Base-by-base conservation (phyloP, 2,888 invertebrate genomes). In the Chymomyza fuscimana region DNA sequence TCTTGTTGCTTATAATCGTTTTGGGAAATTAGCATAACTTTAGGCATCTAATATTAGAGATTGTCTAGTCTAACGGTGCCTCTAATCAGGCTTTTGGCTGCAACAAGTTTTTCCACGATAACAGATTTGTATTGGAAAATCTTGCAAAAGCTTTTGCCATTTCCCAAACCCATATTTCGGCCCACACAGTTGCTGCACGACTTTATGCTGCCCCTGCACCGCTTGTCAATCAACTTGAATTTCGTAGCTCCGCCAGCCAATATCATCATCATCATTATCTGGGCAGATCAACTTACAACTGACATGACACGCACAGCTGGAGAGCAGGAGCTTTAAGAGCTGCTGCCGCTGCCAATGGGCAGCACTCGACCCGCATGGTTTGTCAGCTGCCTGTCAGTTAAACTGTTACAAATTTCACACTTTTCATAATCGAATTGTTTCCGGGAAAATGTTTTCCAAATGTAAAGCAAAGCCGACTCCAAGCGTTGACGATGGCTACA, bases 1-100 rank as follows among this genome's bases (percentile, higher is more conserved):
- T 40, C 52, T 50, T 32, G n/a, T 60, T 15, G 40, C 65, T 65
- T 68, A 73, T 77, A 79, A 79, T 76, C 77, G 79, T 72, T 79
- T 63, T 68, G 56, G 12, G 51, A 32, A 74, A 82, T 82, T 85
- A 85, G 76, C 79, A 81, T 77, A 79, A 71, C 71, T 77, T 74
- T 77, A 71, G 66, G 77, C 75, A 63, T 63, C 74, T 64, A 74
- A 66, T 68, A 68, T 74, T 68, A 58, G 63, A 25, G 19, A 54
- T 54, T 54, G 52, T 54, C 52, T 50, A 58, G 63, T 63, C 73
- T 77, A 85, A 74, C 79, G 77, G 76, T 80, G 60, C 50, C 66
- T 63, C 32, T 52, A 70, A 70, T 76, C 77, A 63, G 56, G 70
- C 65, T 62, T 65, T 67, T 65, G 73, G 69, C 61, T 66, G 71